These are phyloP conservation scores for Nebria brevicollis DNA, from an alignment of 2,888 invertebrate genomes.

Conservation along the genomic window DNA sequence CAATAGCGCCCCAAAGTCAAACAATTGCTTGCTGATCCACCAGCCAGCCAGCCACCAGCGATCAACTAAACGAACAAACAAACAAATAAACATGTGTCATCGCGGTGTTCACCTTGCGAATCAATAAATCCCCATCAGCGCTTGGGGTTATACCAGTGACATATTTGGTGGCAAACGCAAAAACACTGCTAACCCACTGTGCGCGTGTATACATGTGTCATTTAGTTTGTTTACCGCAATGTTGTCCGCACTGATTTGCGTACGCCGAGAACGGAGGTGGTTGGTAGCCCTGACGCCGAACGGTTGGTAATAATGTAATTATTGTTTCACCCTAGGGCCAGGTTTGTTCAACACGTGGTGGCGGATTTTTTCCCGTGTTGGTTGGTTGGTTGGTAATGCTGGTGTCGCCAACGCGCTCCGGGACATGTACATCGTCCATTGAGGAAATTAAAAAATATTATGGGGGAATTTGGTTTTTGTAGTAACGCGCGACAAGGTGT, in stretches of 20 bases:
- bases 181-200: constrained; percentile 44
- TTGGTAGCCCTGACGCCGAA: constrained; percentile 34
- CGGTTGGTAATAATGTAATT: constrained; percentile 44
- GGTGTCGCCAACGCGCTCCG: constrained; percentile 18
- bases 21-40: neutral
- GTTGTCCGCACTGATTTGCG: constrained; percentile 47
- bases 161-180: constrained; percentile 12
- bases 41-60: too few relatives aligned
- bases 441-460: constrained; percentile 45
- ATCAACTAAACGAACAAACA: neutral
- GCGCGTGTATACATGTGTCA: constrained; percentile 41
- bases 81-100: constrained; percentile 34
- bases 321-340: constrained; percentile 44
- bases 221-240: constrained; percentile 46
- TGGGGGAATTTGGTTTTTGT: constrained; percentile 6
- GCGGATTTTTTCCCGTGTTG: constrained; percentile 24
- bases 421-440: constrained; percentile 37
- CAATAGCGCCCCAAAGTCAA: neutral
- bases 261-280: constrained; percentile 30
- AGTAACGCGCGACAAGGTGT: neutral
- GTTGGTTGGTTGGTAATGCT: neutral
- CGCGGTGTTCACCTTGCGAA: constrained; percentile 9
- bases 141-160: constrained; percentile 25
- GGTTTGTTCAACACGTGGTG: constrained; percentile 43
- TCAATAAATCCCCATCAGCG: constrained; percentile 38